phyloP scores from a whole-genome alignment of 2,888 invertebrate species.

The Cinara cedri region DNA sequence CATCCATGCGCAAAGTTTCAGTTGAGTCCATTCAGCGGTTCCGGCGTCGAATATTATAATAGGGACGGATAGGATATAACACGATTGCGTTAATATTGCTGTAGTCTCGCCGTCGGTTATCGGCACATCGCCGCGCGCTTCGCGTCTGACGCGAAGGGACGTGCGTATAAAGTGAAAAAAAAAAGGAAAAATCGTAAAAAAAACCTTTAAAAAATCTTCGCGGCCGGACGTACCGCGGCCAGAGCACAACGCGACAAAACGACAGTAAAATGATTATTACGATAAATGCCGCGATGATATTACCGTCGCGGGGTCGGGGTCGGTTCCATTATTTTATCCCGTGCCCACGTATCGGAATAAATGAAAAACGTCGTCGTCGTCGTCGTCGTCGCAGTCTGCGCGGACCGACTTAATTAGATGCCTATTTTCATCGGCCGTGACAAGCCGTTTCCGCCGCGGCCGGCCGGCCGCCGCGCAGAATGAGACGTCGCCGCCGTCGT shows the following conservation, averaged over 20 bases:
- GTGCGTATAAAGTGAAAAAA: too few species aligned
- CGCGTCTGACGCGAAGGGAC: too few species aligned
- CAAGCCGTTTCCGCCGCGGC: neutral
- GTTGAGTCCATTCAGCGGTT: too few species aligned
- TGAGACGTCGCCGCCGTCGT: neutral
- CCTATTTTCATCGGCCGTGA: conserved; percentile 4
- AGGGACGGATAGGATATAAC: too few species aligned
- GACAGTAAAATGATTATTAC: neutral
- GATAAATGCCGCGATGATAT: neutral
- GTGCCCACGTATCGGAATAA: neutral
- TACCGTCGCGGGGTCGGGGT: neutral
- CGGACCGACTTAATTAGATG: conserved; percentile 37
- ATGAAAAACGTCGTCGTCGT: neutral
- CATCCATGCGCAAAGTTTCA: too few species aligned
- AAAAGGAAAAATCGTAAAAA: too few species aligned
- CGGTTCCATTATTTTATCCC: neutral
- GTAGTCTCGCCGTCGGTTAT: too few species aligned
- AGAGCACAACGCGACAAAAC: neutral
- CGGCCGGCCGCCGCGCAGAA: neutral
- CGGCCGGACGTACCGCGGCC: neutral
- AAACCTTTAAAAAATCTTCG: too few species aligned
- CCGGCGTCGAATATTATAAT: too few species aligned
- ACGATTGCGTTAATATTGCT: too few species aligned
- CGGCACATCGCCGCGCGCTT: too few species aligned
- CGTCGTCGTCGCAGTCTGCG: conserved; percentile 5